phyloP scores from a whole-genome alignment of 2,797 vertebrate genomes.

The Gymnothorax javanicus region DNA sequence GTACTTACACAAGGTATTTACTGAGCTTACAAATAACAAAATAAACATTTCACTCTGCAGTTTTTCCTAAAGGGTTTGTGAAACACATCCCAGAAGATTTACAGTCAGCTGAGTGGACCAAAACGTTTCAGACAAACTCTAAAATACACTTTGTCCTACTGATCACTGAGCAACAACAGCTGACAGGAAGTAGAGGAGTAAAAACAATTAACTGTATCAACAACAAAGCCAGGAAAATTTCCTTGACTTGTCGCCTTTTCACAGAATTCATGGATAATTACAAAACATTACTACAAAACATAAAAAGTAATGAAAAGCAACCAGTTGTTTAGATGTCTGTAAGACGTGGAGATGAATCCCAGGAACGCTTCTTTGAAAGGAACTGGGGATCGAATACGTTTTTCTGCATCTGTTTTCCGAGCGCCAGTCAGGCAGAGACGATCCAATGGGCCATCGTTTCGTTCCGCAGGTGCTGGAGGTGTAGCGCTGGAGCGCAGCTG shows the following conservation, averaged over 20 bases:
- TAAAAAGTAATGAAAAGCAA: neutral
- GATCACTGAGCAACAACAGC: neutral
- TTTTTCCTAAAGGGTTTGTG: neutral
- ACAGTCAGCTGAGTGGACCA: neutral
- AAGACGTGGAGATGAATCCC: neutral
- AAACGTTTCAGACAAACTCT: neutral
- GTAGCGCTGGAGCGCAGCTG: neutral
- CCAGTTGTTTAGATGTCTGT: neutral
- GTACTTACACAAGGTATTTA: constrained; percentile 16
- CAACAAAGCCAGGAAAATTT: neutral
- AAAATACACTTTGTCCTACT: neutral
- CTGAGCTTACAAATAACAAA: constrained; percentile 19
- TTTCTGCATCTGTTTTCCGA: neutral
- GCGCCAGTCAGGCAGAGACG: neutral
- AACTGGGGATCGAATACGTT: neutral
- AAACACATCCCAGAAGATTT: neutral
- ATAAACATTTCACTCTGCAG: neutral
- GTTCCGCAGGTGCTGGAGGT: neutral
- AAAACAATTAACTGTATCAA: neutral
- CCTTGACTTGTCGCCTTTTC: neutral
- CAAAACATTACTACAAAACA: neutral
- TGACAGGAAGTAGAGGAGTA: neutral
- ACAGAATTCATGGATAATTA: neutral
- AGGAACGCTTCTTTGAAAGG: neutral
- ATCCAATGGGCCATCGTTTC: neutral